Evolutionary conservation across 2,888 invertebrate genomes (phyloP).

Genomic region (Plemyria rubiginata): DNA sequence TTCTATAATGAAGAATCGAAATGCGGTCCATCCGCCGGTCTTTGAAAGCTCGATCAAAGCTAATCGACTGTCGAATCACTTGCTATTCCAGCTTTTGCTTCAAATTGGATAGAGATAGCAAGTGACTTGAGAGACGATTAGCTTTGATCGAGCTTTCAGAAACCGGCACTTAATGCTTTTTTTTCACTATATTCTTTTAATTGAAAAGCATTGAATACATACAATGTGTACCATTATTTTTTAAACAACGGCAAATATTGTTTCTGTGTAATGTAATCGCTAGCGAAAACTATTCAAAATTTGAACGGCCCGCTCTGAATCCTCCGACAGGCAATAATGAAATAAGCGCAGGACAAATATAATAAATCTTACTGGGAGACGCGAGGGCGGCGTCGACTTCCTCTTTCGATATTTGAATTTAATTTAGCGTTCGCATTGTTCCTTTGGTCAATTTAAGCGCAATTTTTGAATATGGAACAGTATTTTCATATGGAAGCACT

Average conservation of each 20-base stretch:
- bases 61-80: too few species aligned
- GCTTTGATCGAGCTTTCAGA: too few species aligned
- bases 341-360: conserved; percentile 84
- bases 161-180: too few species aligned
- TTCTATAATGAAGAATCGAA: too few species aligned
- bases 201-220: too few species aligned
- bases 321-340: conserved; percentile 79
- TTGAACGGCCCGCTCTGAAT: conserved; percentile 59
- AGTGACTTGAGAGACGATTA: too few species aligned
- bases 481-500: conserved; percentile 2
- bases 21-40: too few species aligned
- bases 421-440: conserved; percentile 79
- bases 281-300: conserved; percentile 59
- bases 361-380: conserved; percentile 80
- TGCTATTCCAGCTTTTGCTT: too few species aligned
- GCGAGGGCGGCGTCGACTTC: conserved; percentile 79
- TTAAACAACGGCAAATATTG: not conserved
- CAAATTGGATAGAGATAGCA: too few species aligned
- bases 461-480: conserved; percentile 42
- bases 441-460: conserved; percentile 67
- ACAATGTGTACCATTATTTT: not conserved
- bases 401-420: conserved; percentile 85
- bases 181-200: too few species aligned
- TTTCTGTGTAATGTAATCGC: conserved; percentile 35
- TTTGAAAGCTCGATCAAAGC: too few species aligned